These are phyloP conservation scores for Parnassius apollo DNA, from an alignment of 2,888 invertebrate genomes.

Conservation along the genomic window DNA sequence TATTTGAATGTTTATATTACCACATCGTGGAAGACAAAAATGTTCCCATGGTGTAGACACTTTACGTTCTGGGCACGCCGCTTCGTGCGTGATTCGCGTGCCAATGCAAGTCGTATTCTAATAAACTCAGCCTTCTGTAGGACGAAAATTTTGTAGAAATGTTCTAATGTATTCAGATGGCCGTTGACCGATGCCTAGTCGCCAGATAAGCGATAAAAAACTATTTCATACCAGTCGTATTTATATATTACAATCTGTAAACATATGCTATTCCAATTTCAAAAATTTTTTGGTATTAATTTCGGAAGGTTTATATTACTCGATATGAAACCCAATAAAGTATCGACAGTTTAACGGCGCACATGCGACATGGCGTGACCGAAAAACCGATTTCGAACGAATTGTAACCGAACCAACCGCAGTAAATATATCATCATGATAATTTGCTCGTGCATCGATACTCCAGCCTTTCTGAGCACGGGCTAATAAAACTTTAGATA, in stretches of 20 bases:
- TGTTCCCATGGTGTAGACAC: conserved; percentile 77
- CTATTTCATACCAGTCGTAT: background rate
- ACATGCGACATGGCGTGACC: conserved; percentile 80
- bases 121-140: conserved; percentile 80
- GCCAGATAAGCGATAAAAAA: conserved; percentile 24
- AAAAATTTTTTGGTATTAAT: conserved; percentile 49
- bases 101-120: conserved; percentile 74
- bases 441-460: conserved; percentile 62
- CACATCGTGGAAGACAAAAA: conserved; percentile 82
- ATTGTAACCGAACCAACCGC: conserved; percentile 58
- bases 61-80: conserved; percentile 74
- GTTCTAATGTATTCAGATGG: conserved; percentile 78
- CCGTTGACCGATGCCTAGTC: conserved; percentile 70
- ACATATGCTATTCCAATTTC: conserved; percentile 55
- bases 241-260: background rate
- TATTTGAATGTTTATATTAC: conserved; percentile 81
- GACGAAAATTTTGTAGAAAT: conserved; percentile 81
- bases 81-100: conserved; percentile 69
- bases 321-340: conserved; percentile 64
- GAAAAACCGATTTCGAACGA: conserved; percentile 73
- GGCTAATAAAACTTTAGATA: conserved; percentile 31
- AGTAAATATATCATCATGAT: conserved; percentile 73
- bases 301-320: conserved; percentile 56
- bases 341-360: conserved; percentile 65
- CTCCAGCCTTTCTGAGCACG: conserved; percentile 40